Conservation (phyloP, 2,888 invertebrate genomes). For the Ischnura elegans region DNA sequence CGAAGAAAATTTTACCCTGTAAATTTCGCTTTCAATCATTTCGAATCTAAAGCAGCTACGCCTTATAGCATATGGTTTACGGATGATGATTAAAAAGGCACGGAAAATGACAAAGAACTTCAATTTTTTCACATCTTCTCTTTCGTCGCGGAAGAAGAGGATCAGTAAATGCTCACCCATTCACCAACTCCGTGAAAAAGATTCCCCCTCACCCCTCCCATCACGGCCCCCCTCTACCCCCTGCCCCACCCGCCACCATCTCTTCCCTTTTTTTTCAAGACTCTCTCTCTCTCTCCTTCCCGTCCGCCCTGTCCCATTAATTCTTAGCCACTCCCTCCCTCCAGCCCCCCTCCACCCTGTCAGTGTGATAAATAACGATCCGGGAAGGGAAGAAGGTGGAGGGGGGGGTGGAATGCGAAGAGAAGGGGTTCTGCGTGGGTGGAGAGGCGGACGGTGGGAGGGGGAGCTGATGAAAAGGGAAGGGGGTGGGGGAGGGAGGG, state of each 20-base stretch:
- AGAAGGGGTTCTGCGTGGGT: neutral
- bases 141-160: no score
- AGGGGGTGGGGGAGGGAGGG: neutral
- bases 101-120: no score
- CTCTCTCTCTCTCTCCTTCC: neutral
- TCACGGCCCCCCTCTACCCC: neutral
- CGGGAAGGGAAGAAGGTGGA: neutral
- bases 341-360: conserved; percentile 26
- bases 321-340: conserved; percentile 53
- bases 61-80: no score
- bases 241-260: neutral
- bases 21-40: no score
- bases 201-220: no score
- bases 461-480: neutral
- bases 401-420: neutral
- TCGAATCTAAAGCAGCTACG: no score
- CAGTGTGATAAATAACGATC: conserved; percentile 66
- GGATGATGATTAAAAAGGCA: no score
- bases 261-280: neutral
- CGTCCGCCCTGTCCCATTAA: conserved; percentile 56
- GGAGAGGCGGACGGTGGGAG: neutral
- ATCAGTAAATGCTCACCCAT: no score
- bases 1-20: no score
- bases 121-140: no score
- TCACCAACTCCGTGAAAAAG: no score